A percentile compares a stretch with the other conserved stretches of the same genome.
These are phyloP conservation scores for Neomicropteryx cornuta DNA, from an alignment of 1,140 invertebrate genomes.

Conservation along the genomic window DNA sequence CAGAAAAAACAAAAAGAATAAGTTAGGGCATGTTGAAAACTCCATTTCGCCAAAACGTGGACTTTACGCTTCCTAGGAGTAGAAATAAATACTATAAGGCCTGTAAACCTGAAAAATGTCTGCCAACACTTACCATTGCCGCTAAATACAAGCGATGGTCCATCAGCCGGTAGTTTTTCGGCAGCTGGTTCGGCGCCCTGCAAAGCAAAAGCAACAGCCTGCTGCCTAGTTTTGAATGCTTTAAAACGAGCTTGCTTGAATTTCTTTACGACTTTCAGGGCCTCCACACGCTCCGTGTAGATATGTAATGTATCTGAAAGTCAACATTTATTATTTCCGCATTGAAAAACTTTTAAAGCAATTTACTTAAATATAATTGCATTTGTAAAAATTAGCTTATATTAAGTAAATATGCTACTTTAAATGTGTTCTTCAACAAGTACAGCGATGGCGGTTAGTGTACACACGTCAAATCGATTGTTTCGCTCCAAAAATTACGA, in stretches of 20 bases:
- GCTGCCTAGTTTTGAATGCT: conserved; percentile 53
- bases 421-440: not conserved
- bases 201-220: conserved; percentile 60
- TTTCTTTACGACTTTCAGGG: conserved; percentile 58
- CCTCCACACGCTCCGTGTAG: conserved; percentile 57
- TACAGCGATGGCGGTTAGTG: not conserved
- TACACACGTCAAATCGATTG: not conserved
- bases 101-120: no score
- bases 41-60: no score
- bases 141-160: no score
- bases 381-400: not conserved
- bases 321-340: conserved; percentile 1
- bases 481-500: no score
- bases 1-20: no score
- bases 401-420: conserved; percentile 1
- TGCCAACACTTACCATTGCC: no score
- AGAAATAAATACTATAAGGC: no score
- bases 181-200: conserved; percentile 30
- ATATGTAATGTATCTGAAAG: conserved; percentile 40
- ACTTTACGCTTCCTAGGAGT: no score
- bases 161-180: no score
- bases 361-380: not conserved
- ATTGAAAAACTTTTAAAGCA: not conserved
- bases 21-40: no score
- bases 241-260: conserved; percentile 68